Evolutionary conservation across 2,797 vertebrate genomes (phyloP), one percentile per base, ranked within the genome.

Genomic region (Danio tinwini): DNA sequence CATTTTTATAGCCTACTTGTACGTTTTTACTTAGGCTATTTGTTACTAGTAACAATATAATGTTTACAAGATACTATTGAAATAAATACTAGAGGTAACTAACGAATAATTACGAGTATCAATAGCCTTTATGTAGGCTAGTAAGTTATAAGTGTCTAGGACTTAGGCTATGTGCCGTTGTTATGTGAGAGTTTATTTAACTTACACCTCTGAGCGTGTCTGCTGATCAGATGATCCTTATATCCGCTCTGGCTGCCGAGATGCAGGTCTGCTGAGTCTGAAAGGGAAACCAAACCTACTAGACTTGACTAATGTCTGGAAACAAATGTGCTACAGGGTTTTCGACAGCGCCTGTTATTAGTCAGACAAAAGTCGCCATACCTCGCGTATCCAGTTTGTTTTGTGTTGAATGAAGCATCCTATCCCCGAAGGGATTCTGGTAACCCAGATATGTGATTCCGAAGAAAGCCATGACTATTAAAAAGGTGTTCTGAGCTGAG

Each of bases 401-500:
- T 71, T 21, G 56, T 5, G 29, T 29, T 67, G 72, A 82, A 12
- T 74, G 39, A 1, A 86, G 42, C 88, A 87, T 74, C 44, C 87
- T 89, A 37, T 90, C 85, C 0, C 47, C 83, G 80, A 94, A 89
- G 1, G 92, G 88, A 79, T 92, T 86, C 81, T 95, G 93, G 84
- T 93, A 93, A 7, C 94, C 94, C 72, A 94, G 21, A 7, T 87
- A 70, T 64, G 92, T 90, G 6, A 94, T 69, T 45, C 93, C 93
- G 80, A 96, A 95, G 85, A 94, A 95, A 58, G 94, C 87, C 95
- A 95, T 95, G 29, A 29, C 29, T 0, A 37, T 19, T 40, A n/a
- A 44, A 67, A n/a, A 52, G 49, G 12, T 11, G 12, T 52, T 13
- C 6, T 17, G 12, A 16, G 6, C 37, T 17, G 14, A 17, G 16